A percentile compares a stretch with the other conserved stretches of the same genome.
phyloP scores from a whole-genome alignment of 1,140 invertebrate species.

The Dinothrombium tinctorium region DNA sequence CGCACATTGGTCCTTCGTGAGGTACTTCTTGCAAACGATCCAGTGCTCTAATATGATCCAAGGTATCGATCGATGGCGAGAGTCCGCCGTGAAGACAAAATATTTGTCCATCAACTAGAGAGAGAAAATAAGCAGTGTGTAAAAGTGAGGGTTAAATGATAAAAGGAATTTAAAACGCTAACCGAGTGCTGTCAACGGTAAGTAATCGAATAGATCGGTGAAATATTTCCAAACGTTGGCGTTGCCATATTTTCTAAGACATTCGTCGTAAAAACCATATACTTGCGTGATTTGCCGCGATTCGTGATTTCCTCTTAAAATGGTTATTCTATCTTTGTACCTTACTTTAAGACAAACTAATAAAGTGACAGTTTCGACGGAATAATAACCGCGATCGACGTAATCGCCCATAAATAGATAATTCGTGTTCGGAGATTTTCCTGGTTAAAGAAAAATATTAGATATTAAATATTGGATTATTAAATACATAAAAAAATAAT shows the following conservation, averaged over 20 bases:
- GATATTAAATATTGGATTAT: too few species aligned
- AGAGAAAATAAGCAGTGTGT: too few species aligned
- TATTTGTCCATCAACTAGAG: constrained; percentile 35
- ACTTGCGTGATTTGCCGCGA: constrained; percentile 97
- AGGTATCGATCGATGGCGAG: constrained; percentile 90
- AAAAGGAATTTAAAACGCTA: too few species aligned
- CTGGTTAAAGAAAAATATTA: not conserved
- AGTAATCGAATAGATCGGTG: constrained; percentile 98
- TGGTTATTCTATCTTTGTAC: constrained; percentile 94
- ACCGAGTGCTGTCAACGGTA: constrained; percentile 60
- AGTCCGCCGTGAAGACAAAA: constrained; percentile 98
- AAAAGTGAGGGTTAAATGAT: too few species aligned
- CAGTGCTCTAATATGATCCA: constrained; percentile 96
- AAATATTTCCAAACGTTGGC: constrained; percentile 97
- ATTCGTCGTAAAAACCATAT: constrained; percentile 99
- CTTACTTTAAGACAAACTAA: constrained; percentile 93
- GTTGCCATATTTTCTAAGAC: constrained; percentile 92
- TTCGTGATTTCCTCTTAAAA: constrained; percentile 90
- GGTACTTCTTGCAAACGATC: constrained; percentile 97
- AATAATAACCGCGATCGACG: constrained; percentile 98
- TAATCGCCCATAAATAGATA: constrained; percentile 39
- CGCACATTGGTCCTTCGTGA: constrained; percentile 99
- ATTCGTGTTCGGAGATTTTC: constrained; percentile 10
- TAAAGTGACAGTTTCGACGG: constrained; percentile 94
- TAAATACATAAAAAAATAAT: too few species aligned